Evolutionary conservation across 2,888 invertebrate species (phyloP).

Genomic region (Dolichopus griseipennis): DNA sequence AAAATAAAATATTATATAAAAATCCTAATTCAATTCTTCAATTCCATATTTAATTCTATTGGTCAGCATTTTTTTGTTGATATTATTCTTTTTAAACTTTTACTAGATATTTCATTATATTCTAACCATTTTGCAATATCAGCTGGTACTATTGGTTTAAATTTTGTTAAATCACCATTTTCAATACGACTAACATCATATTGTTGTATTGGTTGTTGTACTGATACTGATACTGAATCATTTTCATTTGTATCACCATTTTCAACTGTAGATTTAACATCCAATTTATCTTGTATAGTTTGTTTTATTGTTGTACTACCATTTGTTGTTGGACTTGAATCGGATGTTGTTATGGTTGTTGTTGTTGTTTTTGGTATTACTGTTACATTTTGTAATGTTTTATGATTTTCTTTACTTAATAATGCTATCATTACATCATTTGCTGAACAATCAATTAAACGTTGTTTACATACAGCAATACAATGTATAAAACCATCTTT

Average conservation of each 20-base stretch:
- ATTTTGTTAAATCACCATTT: slow-evolving; percentile 26
- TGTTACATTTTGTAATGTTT: not conserved
- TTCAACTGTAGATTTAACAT: slow-evolving; percentile 11
- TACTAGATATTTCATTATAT: slow-evolving; percentile 61
- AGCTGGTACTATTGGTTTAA: slow-evolving; percentile 53
- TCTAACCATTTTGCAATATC: slow-evolving; percentile 64
- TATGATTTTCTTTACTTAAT: slow-evolving; percentile 22
- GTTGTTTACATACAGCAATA: slow-evolving; percentile 46
- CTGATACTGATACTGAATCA: slow-evolving; percentile 23
- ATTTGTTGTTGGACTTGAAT: slow-evolving; percentile 22
- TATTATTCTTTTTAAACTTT: slow-evolving; percentile 48
- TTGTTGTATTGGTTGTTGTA: not conserved
- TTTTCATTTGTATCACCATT: slow-evolving; percentile 13
- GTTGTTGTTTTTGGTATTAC: not conserved
- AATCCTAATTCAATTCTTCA: no score
- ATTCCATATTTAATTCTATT: slow-evolving; percentile 12
- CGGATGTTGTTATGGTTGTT: not conserved
- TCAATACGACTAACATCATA: slow-evolving; percentile 24
- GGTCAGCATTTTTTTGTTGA: slow-evolving; percentile 44
- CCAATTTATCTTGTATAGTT: slow-evolving; percentile 8
- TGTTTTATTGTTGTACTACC: slow-evolving; percentile 22
- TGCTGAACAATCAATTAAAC: slow-evolving; percentile 46
- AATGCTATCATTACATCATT: slow-evolving; percentile 46
- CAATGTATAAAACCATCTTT: slow-evolving; percentile 61
- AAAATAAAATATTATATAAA: no score